Base-by-base conservation (phyloP, 2,797 vertebrate species). In the Megalops cyprinoides region DNA sequence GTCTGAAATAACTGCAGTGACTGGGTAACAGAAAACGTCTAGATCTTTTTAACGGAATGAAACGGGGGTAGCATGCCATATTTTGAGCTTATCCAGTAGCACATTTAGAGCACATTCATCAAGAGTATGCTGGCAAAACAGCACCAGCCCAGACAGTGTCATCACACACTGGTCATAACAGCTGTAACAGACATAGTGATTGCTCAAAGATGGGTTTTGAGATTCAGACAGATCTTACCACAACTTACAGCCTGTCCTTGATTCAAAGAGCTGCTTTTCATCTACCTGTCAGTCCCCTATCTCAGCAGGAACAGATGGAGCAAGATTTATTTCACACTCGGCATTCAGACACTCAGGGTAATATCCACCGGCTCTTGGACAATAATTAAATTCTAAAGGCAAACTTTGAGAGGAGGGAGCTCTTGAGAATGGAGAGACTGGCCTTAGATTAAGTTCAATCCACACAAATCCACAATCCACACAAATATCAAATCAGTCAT, bases 241-340 rank as follows among this genome's bases (percentile, higher is more conserved):
- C 18, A 56, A 73, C 78, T 69, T 51, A 34, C 51, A 31, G 37
- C 48, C 56, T 46, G 55, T 23, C 79, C 60, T 80, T 80, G 55
- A 76, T 75, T 75, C 56, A 62, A 62, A 46, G 46, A 51, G 55
- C 73, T 23, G 5, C 51, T 74, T 55, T 80, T 75, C 74, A 80
- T 80, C 55, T 58, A 80, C 46, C 53, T 56, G 75, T 76, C 31
- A 76, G 37, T 48, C 39, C 44, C 28, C 28, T 34, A 31, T 48
- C 71, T 80, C 42, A 6, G 55, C 73, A 48, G 71, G 55, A 76
- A 62, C 58, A 49, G 53, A 62, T 46, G 46, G 42, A 39, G 73
- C 60, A 74, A 76, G 51, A 80, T 80, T 80, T 80, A 80, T 74
- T 53, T 76, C 67, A 60, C 71, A 56, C 15, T 28, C 25, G 4